Conservation (phyloP, 1,140 invertebrate species). For the Probaryconus sp. region DNA sequence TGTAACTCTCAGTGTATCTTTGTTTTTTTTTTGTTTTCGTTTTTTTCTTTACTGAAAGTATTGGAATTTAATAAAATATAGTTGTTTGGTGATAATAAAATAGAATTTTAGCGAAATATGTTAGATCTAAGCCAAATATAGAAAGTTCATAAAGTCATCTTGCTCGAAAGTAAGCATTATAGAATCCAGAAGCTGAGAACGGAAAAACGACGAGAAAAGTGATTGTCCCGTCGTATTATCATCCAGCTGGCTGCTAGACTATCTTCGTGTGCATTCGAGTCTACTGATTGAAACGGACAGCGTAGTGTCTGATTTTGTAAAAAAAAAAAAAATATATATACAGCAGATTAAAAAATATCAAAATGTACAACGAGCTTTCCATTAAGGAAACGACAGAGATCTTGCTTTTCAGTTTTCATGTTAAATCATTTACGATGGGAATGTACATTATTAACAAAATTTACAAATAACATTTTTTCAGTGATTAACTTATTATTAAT, state of each 20-base stretch:
- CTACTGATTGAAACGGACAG: constrained; percentile 42
- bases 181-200: constrained; percentile 17
- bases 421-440: no score
- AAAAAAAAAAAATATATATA: constrained; percentile 14
- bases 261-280: constrained; percentile 32
- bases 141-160: constrained; percentile 16
- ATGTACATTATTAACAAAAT: no score
- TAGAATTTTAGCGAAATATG: no score
- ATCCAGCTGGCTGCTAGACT: constrained; percentile 25
- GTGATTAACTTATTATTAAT: no score
- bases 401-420: constrained; percentile 45
- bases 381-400: constrained; percentile 42
- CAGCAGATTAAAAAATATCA: constrained; percentile 44
- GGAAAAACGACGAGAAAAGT: constrained; percentile 62
- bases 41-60: no score
- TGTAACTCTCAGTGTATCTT: no score
- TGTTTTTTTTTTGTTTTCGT: no score
- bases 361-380: constrained; percentile 33
- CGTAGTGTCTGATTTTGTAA: constrained; percentile 41
- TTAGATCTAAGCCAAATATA: background rate
- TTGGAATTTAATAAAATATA: no score
- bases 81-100: no score
- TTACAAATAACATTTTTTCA: no score
- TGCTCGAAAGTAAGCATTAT: constrained; percentile 4
- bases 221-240: constrained; percentile 63